phyloP scores from a whole-genome alignment of 2,888 invertebrate genomes.

The Melikaiella ostensackeni region DNA sequence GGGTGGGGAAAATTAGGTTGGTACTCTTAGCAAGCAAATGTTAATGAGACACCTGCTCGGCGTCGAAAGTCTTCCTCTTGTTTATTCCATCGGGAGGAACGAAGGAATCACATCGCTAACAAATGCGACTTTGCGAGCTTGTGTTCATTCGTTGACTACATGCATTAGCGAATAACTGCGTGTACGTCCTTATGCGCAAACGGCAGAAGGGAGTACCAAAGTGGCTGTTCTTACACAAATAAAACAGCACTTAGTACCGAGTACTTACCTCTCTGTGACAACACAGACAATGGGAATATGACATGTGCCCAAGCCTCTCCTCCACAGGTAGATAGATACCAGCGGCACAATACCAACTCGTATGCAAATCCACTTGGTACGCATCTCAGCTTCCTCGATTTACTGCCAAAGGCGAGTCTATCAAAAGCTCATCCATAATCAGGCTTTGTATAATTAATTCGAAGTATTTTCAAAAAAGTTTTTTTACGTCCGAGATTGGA shows the following conservation, averaged over 20 bases:
- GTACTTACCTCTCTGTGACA: slow-evolving; percentile 71
- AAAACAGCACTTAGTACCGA: slow-evolving; percentile 75
- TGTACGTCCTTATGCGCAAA: slow-evolving; percentile 48
- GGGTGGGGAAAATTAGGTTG: background rate
- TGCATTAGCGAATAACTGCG: slow-evolving; percentile 53
- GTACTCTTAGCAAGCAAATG: background rate
- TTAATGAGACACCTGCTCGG: background rate
- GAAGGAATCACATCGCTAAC: slow-evolving; percentile 26
- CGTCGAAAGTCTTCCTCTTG: background rate
- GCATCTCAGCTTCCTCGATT: slow-evolving; percentile 65
- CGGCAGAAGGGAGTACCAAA: slow-evolving; percentile 65
- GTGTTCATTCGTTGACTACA: slow-evolving; percentile 51
- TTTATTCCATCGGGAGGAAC: slow-evolving; percentile 15
- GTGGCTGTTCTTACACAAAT: slow-evolving; percentile 76
- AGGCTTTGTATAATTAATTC: no score
- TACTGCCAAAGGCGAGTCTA: slow-evolving; percentile 47
- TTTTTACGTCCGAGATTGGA: no score
- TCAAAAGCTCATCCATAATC: background rate
- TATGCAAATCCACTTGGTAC: slow-evolving; percentile 72
- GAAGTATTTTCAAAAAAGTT: no score
- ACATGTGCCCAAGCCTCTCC: slow-evolving; percentile 70
- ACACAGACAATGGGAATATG: slow-evolving; percentile 76
- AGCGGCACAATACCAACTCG: slow-evolving; percentile 65
- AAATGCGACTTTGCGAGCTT: slow-evolving; percentile 27
- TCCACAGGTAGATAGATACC: slow-evolving; percentile 60